phyloP scores from a whole-genome alignment of 2,797 vertebrate species.

The Onychomys leucogaster region DNA sequence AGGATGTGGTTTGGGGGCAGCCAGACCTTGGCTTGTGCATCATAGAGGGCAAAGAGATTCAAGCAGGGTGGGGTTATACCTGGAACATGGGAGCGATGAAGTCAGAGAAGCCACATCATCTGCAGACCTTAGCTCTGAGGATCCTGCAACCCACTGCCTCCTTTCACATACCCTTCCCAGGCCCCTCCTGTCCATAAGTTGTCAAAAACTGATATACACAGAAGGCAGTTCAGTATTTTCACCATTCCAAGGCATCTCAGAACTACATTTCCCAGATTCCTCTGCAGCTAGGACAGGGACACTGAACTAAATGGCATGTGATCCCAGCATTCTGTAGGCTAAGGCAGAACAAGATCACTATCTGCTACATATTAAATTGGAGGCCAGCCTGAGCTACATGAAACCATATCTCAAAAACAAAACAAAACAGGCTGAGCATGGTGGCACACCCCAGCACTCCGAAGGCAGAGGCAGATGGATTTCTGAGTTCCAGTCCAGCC shows the following conservation, averaged over 20 bases:
- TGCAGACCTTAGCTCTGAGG: not conserved
- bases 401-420: not conserved
- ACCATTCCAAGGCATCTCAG: not conserved
- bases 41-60: conserved; percentile 93
- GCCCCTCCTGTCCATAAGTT: not conserved
- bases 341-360: not conserved
- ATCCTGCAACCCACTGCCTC: not conserved
- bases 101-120: not conserved
- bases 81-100: conserved; percentile 74
- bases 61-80: conserved; percentile 94
- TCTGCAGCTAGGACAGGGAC: not conserved
- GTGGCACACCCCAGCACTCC: not conserved
- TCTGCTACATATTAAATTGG: not conserved
- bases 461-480: not conserved
- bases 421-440: not conserved
- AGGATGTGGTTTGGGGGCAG: conserved; percentile 94
- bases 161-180: not conserved
- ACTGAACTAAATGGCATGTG: not conserved
- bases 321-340: not conserved
- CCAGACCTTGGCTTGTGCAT: conserved; percentile 89
- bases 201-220: not conserved
- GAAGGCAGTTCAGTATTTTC: not conserved
- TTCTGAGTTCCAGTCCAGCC: not conserved
- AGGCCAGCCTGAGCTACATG: not conserved
- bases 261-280: conserved; percentile 43